phyloP scores from a whole-genome alignment of 2,797 vertebrate genomes.

The Lutjanus argentimaculatus region DNA sequence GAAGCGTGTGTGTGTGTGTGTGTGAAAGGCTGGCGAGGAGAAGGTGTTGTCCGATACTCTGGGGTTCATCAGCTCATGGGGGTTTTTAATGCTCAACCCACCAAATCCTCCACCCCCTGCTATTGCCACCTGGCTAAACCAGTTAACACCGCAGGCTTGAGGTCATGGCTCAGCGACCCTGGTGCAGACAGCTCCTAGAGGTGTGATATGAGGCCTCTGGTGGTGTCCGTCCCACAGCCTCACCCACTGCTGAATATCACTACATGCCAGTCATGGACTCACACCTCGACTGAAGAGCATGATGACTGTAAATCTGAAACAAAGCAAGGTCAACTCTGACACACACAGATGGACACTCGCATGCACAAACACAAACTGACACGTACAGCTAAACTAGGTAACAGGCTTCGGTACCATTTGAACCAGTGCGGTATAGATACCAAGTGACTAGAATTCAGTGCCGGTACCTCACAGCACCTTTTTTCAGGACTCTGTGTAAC shows the following conservation, averaged over 20 bases:
- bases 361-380: slow-evolving; percentile 39
- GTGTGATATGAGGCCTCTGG: slow-evolving; percentile 84
- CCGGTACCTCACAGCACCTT: no score
- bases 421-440: no score
- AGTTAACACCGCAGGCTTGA: slow-evolving; percentile 82
- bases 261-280: slow-evolving; percentile 80
- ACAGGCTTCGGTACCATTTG: not conserved
- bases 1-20: not conserved
- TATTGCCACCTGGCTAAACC: slow-evolving; percentile 82
- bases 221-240: slow-evolving; percentile 71
- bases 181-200: slow-evolving; percentile 78
- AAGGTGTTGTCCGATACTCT: slow-evolving; percentile 64
- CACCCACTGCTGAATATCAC: slow-evolving; percentile 65
- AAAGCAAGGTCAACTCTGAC: slow-evolving; percentile 79
- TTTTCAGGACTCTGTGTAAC: no score
- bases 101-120: slow-evolving; percentile 61
- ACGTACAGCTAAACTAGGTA: slow-evolving; percentile 21
- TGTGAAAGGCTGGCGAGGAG: slow-evolving; percentile 48
- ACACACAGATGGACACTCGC: slow-evolving; percentile 52
- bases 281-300: slow-evolving; percentile 76
- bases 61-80: slow-evolving; percentile 68
- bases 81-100: slow-evolving; percentile 65
- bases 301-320: slow-evolving; percentile 75
- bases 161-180: slow-evolving; percentile 78
- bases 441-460: no score